Percentiles rank a stretch among this genome's conserved stretches.
Conservation (phyloP, 2,888 invertebrate genomes). For the Lasioglossum villosulum region DNA sequence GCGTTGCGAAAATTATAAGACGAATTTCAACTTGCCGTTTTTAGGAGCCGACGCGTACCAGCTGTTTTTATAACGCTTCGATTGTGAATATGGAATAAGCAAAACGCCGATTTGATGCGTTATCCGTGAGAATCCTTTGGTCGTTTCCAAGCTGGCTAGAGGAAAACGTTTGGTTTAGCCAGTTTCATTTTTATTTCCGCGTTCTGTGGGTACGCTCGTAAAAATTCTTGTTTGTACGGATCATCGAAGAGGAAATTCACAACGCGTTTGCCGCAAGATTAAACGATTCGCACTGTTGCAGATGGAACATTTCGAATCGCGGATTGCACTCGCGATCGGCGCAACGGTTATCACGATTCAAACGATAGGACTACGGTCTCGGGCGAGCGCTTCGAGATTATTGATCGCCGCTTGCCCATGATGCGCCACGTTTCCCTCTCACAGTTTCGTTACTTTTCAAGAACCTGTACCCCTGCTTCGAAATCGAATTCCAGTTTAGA, state of each 20-base stretch:
- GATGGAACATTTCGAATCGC: background rate
- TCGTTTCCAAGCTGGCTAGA: background rate
- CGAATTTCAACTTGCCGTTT: background rate
- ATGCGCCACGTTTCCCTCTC: constrained; percentile 26
- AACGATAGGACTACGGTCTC: constrained; percentile 13
- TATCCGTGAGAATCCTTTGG: background rate
- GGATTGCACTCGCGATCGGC: background rate
- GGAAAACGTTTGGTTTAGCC: background rate
- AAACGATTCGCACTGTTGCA: background rate
- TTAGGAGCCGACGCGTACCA: background rate
- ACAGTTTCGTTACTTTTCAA: background rate
- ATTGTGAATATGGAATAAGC: background rate
- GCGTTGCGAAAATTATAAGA: background rate
- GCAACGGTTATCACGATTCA: constrained; percentile 32
- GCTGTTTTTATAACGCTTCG: background rate
- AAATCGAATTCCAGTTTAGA: background rate
- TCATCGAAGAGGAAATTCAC: too few species aligned
- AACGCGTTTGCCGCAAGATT: background rate
- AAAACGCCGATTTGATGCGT: background rate
- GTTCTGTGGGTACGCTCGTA: background rate
- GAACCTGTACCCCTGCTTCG: background rate
- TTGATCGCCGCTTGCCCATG: constrained; percentile 32
- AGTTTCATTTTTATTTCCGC: background rate
- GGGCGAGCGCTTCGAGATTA: constrained; percentile 24
- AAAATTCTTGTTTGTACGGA: background rate